Percentiles rank a stretch among this genome's conserved stretches.
Conservation (phyloP, 1,140 invertebrate species). For the Campoletis sonorensis region DNA sequence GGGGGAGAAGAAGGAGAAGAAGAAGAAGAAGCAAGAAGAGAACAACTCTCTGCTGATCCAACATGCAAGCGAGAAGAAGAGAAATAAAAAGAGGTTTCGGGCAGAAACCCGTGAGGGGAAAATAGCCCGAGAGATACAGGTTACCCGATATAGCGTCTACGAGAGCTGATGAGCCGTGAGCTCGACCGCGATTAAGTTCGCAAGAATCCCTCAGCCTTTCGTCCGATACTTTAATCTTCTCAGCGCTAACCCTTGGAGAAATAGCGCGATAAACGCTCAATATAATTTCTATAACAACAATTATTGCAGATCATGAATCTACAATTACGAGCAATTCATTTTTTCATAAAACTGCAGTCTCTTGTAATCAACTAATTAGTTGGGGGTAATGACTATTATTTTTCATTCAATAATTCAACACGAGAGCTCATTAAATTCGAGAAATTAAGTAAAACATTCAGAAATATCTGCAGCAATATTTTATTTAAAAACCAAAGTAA, state of each 20-base stretch:
- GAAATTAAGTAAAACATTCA: too few species aligned
- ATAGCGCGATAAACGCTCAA: neutral
- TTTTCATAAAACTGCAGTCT: too few species aligned
- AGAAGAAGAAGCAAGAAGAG: neutral
- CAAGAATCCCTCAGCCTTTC: neutral
- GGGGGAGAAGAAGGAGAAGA: neutral
- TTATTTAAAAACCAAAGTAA: too few species aligned
- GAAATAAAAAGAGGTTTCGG: neutral
- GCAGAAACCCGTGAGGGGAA: neutral
- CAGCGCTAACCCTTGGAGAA: neutral
- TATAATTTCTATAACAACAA: too few species aligned
- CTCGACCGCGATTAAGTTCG: neutral
- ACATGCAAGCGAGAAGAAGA: slow-evolving; percentile 12
- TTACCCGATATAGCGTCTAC: neutral
- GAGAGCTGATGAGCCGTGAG: slow-evolving; percentile 2
- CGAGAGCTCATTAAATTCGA: too few species aligned
- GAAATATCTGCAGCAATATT: too few species aligned
- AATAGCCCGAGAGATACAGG: slow-evolving; percentile 5
- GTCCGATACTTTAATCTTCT: slow-evolving; percentile 1
- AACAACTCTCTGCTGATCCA: slow-evolving; percentile 27
- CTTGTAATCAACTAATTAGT: too few species aligned
- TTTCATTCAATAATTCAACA: too few species aligned
- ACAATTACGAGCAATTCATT: too few species aligned
- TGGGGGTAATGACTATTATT: too few species aligned
- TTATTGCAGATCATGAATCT: too few species aligned